phyloP scores from a whole-genome alignment of 2,797 vertebrate species.

The Enteromius mattozi region DNA sequence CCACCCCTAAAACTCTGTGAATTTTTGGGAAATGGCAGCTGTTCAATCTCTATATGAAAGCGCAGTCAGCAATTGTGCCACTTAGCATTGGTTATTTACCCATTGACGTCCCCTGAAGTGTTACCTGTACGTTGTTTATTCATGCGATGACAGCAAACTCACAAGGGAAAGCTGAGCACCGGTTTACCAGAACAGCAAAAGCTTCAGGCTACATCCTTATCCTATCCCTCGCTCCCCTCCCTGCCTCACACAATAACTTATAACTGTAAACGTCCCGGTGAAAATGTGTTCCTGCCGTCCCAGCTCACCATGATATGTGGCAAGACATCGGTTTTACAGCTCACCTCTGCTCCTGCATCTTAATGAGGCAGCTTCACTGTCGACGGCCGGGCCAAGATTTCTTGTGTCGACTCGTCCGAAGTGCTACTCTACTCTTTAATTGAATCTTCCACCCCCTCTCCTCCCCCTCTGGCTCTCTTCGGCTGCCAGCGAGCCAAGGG shows the following conservation, averaged over 20 bases:
- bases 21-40: conserved; percentile 17
- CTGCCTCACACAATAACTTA: conserved; percentile 35
- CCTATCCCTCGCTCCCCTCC: conserved; percentile 13
- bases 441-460: conserved; percentile 37
- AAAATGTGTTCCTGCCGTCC: conserved; percentile 66
- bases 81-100: conserved; percentile 41
- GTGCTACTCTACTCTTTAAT: conserved; percentile 35
- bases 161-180: background rate
- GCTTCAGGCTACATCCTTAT: conserved; percentile 33
- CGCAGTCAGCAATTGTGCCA: background rate
- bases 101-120: conserved; percentile 20
- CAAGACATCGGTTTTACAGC: conserved; percentile 70
- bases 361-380: conserved; percentile 66
- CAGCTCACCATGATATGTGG: conserved; percentile 69
- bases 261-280: conserved; percentile 41
- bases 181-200: conserved; percentile 41
- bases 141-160: conserved; percentile 27
- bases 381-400: conserved; percentile 28
- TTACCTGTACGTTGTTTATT: conserved; percentile 36
- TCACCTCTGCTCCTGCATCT: conserved; percentile 67
- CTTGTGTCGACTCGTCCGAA: conserved; percentile 1
- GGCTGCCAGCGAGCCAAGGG: conserved; percentile 46
- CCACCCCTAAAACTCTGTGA: background rate
- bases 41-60: conserved; percentile 34
- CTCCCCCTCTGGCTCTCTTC: conserved; percentile 25